Evolutionary conservation across 2,113 vertebrate species (phyloP), one percentile per base, ranked within the genome.

Genomic region (Prinia subflava): DNA sequence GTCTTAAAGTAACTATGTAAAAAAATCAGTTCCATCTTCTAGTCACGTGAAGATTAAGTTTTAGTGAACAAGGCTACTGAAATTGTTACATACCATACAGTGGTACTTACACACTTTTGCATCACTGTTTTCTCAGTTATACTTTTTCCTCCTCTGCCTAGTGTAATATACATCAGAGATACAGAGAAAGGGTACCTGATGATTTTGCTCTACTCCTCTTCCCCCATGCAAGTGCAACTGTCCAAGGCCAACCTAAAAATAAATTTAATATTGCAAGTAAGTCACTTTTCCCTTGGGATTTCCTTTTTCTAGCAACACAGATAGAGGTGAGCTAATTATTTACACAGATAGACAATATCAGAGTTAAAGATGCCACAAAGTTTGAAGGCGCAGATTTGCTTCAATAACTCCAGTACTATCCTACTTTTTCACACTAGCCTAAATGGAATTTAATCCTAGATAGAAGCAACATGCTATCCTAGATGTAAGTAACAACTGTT

Each of bases 151-250:
- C 5, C 22, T 63, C 55, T 18, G 3, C 16, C 53, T 79, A 62
- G 7, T 22, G 5, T 19, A 76, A 65, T 9, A 83, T 3, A 8
- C 17, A 73, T 25, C 6, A 50, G 31, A 68, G 20, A 79, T 13
- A 44, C 0, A 63, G 20, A 68, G 24, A 77, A 95, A 81, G 6
- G 31, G 52, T 98, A 99, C 99, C 99, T 99, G 99, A 84, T 99
- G 99, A 89, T 99, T 99, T 95, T 99, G 99, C 33, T 99, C 99
- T 33, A 99, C 99, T 94, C 99, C 99, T 96, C 99, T 98, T 64
- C 99, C 99, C 90, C 99, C 99, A 0, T 99, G 99, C 46, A 99
- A 97, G 83, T 99, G 99, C n/a, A 99, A 95, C 44, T 99, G 99
- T 46, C 99, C 99, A 49, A 99, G 98, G 41, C 99, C 99, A 95